Base-by-base conservation (phyloP, 1,140 invertebrate genomes). In the Grapholita molesta region DNA sequence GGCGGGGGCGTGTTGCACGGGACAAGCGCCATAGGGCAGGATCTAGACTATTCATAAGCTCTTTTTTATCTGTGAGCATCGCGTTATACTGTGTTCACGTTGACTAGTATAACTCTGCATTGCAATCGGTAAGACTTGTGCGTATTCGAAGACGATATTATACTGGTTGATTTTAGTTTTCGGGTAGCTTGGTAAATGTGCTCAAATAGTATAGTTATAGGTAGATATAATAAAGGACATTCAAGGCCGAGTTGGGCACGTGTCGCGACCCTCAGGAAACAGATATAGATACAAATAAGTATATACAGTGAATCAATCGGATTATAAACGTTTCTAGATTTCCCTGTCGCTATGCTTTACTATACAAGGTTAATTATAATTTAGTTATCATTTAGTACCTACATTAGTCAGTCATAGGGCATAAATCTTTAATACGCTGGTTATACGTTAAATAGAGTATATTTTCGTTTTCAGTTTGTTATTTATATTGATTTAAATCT, bases 21-120 rank as follows among this genome's bases (percentile, higher is more conserved):
- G 77, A 70, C 69, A 77, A 75, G 79, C 81, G 74, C 76, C 80
- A 85, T 89, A 88, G 86, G 85, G 80, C 84, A 84, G 82, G 81
- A 78, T 73, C 64, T 66, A 12, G n/a, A 0, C 55, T 28, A 61
- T 48, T 48, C 42, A 21, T 2, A 18, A 48, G 6, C 18, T 21
- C 15, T 21, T 21, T 7, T 48, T 30, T 12, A n/a, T 25, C 9
- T 9, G 21, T 57, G 12, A 28, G 55, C 42, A 21, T n/a, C 0
- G 42, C 4, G 8, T 48, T 48, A 18, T 48, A 21, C 15, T 48
- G 42, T 15, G 7, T n/a, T 15, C 35, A 38, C n/a, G 28, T 4
- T 3, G 21, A 5, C 42, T 48, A 21, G 42, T 48, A 48, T 48
- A 48, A 21, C 8, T 21, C 21, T 5, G 8, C 8, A 48, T 7